Evolutionary conservation across 92 coral and sea anemone species (phyloP).

Genomic region (Heliopora coerulea): DNA sequence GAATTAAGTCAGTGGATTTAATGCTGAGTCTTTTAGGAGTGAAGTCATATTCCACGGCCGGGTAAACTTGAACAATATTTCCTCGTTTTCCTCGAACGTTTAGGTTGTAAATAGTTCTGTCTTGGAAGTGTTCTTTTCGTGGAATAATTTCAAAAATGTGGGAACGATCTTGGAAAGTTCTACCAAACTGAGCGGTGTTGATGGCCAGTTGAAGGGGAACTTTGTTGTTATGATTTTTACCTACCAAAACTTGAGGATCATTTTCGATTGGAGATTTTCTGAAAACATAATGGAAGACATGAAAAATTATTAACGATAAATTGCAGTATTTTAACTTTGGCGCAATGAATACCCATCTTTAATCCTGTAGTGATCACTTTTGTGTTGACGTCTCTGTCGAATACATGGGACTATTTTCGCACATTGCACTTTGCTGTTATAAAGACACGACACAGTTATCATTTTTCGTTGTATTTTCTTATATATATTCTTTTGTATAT

Average conservation of each 20-base stretch:
- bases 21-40: conserved; percentile 68
- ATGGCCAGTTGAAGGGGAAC: conserved; percentile 82
- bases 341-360: too few species aligned
- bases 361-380: too few species aligned
- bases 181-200: conserved; percentile 96
- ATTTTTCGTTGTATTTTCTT: too few species aligned
- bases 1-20: conserved; percentile 58
- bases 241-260: conserved; percentile 77
- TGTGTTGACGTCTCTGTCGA: too few species aligned
- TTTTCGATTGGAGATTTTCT: conserved; percentile 70
- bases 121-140: conserved; percentile 55
- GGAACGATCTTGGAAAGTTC: conserved; percentile 94
- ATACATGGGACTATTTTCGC: too few species aligned
- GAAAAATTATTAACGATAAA: too few species aligned
- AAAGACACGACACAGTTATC: too few species aligned
- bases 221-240: conserved; percentile 53
- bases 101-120: conserved; percentile 65
- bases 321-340: too few species aligned
- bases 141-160: conserved; percentile 68
- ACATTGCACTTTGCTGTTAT: too few species aligned
- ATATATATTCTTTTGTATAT: too few species aligned
- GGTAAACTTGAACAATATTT: conserved; percentile 83
- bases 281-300: conserved; percentile 36
- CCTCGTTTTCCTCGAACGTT: conserved; percentile 95
- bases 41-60: conserved; percentile 97